Conservation (phyloP, 2,113 vertebrate genomes). For the human region DNA sequence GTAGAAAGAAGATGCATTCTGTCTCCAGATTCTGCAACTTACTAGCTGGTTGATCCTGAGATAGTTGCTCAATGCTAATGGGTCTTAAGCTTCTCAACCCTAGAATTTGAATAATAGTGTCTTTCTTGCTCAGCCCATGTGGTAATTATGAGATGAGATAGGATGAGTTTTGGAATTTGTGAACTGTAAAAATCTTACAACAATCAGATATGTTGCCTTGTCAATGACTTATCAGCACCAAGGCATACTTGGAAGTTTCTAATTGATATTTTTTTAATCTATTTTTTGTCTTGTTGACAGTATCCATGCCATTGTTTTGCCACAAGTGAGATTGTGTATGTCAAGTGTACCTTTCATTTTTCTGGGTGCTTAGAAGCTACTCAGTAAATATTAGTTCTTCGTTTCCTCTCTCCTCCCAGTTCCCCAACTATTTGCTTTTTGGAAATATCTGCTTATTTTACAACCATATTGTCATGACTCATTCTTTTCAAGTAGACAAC, state of each 20-base stretch:
- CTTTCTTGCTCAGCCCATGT: not conserved
- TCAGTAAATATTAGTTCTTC: not conserved
- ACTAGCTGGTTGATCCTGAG: not conserved
- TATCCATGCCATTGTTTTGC: not conserved
- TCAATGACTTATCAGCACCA: not conserved
- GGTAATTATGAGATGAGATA: not conserved
- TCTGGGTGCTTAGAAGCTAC: not conserved
- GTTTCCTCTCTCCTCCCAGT: not conserved
- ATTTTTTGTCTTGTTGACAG: not conserved
- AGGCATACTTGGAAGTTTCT: not conserved
- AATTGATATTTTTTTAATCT: not conserved
- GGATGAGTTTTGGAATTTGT: not conserved
- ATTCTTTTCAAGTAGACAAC: not conserved
- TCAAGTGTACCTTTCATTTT: not conserved
- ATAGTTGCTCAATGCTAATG: not conserved
- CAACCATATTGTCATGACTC: not conserved
- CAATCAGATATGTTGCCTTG: not conserved
- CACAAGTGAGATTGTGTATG: not conserved
- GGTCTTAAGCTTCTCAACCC: not conserved
- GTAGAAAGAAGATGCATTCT: not conserved
- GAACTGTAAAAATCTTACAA: not conserved
- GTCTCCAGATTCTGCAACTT: not conserved
- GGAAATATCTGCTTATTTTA: not conserved
- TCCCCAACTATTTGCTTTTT: not conserved
- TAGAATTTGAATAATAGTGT: not conserved